Evolutionary conservation across 2,113 vertebrate genomes (phyloP), one percentile per base, ranked within the genome.

Genomic region (Zeus faber): DNA sequence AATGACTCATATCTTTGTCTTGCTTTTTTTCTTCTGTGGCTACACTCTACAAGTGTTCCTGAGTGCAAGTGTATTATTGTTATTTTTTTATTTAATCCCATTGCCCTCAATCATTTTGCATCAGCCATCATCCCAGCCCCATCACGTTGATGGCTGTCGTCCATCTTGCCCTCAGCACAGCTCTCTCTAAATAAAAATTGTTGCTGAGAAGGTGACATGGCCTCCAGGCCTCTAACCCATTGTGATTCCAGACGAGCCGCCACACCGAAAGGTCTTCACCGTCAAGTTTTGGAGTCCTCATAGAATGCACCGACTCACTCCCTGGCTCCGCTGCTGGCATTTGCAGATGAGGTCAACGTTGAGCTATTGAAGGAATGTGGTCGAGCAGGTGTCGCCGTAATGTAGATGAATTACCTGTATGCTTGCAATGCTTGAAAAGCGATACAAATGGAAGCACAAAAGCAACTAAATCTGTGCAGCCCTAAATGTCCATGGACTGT

Each of bases 341-440:
- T 11, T 20, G 18, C 8, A 10, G 8, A 45, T 26, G 43, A 43
- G 17, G 41, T 27, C 27, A 24, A 25, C 26, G 21, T 27, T 10
- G 40, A 49, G 45, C 22, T 43, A 58, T 70, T 23, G 45, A 47
- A 62, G 69, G 62, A 85, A 85, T 84, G 72, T 33, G 13, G 68
- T 64, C 53, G 2, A 21, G 70, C 75, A 11, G 72, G 73, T 52
- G 48, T 44, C 8, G 7, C 37, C 24, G 35, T 16, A 45, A 20
- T 20, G 51, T 14, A 6, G 60, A 49, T n/a, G 33, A 8, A 26
- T 29, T 50, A 58, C 54, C 47, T 45, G 41, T 71, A 64, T 49
- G 16, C 6, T 55, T 39, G 39, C 20, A 52, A 14, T 4, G 13
- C 9, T n/a, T n/a, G n/a, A n/a, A n/a, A n/a, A n/a, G n/a, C n/a